Evolutionary conservation across 2,888 invertebrate genomes (phyloP), one percentile per base, ranked within the genome.

Genomic region (Conops quadrifasciatus): DNA sequence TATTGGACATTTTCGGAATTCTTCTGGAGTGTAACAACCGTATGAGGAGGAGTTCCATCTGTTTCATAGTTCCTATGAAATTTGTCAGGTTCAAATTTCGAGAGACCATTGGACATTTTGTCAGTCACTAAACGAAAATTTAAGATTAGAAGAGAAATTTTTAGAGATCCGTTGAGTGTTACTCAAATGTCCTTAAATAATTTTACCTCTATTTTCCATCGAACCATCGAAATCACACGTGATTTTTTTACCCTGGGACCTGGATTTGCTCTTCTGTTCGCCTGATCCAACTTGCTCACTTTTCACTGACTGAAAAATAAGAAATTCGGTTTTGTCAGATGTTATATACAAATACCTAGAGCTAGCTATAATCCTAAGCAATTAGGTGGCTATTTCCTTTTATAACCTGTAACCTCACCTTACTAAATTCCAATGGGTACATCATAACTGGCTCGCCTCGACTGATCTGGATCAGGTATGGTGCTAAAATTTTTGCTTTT

Each of bases 401-500:
- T 13, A 43, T 43, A 43, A 13, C 45, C 45, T 43, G 7, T 5
- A 43, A 13, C 45, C 45, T 43, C 72, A 79, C 81, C 76, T 80
- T 77, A 15, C 75, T 26, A 75, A 80, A 79, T 62, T 80, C 72
- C 67, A 80, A 63, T 7, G 81, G 80, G 75, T 80, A 80, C 80
- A 80, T 80, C 67, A 80, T 67, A 47, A 81, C 72, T 13, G 80
- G 80, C 58, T 80, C 79, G 0, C 78, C 79, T 28, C 78, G 75
- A 26, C 76, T 77, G 56, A 81, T 74, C 71, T 81, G 78, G 67
- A 81, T 80, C 67, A 81, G 71, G 72, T 80, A 81, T 16, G 81
- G 80, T 21, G 78, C 77, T 78, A 80, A 76, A 53, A 81, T 68
- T 72, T 78, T 78, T 19, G 79, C 80, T 56, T 73, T 77, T 7